Percentiles rank a stretch among this genome's conserved stretches.
Conservation (phyloP, 2,888 invertebrate genomes). For the Geophilus truncorum region DNA sequence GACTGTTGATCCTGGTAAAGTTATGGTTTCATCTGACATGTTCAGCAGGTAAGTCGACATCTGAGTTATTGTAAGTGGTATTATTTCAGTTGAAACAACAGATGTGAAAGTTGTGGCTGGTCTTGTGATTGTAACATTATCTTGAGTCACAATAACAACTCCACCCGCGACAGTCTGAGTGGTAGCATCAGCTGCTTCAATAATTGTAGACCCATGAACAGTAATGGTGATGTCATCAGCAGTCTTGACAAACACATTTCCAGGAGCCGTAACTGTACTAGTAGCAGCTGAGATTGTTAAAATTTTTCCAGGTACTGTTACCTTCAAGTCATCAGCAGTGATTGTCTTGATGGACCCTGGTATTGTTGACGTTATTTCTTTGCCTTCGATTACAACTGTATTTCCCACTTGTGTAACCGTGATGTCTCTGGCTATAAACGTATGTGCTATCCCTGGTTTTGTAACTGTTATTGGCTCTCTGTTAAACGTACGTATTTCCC, state of each 20-base stretch:
- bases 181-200: not conserved
- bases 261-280: not conserved
- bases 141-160: not conserved
- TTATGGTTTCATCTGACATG: not conserved
- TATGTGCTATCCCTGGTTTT: not conserved
- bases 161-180: not conserved
- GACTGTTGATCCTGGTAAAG: not conserved
- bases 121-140: not conserved
- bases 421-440: not conserved
- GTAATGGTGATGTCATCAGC: not conserved
- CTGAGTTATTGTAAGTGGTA: not conserved
- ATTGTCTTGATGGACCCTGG: not conserved
- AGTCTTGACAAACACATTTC: not conserved
- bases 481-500: not conserved
- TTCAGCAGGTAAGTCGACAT: not conserved
- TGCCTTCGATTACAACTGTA: not conserved
- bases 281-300: not conserved
- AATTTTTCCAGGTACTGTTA: not conserved
- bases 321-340: not conserved
- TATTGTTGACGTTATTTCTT: not conserved
- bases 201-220: not conserved
- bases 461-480: not conserved
- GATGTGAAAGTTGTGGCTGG: not conserved
- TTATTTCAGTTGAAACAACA: not conserved
- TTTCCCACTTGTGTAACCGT: not conserved